Conservation (phyloP, 2,797 vertebrate species). For the Enteromius treurensis region DNA sequence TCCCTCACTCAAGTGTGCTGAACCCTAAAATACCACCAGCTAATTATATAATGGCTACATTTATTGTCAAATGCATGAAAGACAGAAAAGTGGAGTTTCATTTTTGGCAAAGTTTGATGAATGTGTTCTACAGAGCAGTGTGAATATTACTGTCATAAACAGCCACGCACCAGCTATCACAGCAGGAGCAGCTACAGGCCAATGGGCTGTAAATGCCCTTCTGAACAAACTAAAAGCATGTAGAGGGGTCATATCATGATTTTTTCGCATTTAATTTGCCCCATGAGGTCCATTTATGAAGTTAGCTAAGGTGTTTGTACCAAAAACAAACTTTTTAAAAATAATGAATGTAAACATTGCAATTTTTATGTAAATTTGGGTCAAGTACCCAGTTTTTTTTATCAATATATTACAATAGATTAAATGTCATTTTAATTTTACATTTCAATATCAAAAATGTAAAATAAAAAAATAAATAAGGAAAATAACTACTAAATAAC, state of each 20-base stretch:
- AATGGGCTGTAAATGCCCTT: slow-evolving; percentile 25
- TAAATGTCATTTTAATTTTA: too few relatives aligned
- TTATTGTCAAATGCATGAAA: slow-evolving; percentile 50
- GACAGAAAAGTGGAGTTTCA: slow-evolving; percentile 22
- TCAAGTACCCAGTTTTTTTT: too few relatives aligned
- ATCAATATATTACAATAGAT: too few relatives aligned
- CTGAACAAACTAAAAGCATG: slow-evolving; percentile 13
- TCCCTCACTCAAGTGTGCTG: slow-evolving; percentile 73
- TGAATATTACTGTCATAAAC: slow-evolving; percentile 32
- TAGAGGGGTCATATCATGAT: background rate
- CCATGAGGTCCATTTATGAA: background rate
- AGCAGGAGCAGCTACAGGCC: slow-evolving; percentile 4
- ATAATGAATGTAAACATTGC: too few relatives aligned
- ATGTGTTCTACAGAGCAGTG: slow-evolving; percentile 10
- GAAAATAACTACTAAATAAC: background rate
- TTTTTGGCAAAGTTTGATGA: slow-evolving; percentile 31
- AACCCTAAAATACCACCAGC: slow-evolving; percentile 74
- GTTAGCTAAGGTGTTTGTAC: background rate
- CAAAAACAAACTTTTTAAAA: background rate
- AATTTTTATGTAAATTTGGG: too few relatives aligned
- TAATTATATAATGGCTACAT: slow-evolving; percentile 78
- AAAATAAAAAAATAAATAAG: background rate
- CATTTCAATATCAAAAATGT: background rate
- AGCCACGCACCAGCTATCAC: background rate
- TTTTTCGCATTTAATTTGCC: background rate